Evolutionary conservation across 2,888 invertebrate genomes (phyloP).

Genomic region (Dorcus parallelipipedus): DNA sequence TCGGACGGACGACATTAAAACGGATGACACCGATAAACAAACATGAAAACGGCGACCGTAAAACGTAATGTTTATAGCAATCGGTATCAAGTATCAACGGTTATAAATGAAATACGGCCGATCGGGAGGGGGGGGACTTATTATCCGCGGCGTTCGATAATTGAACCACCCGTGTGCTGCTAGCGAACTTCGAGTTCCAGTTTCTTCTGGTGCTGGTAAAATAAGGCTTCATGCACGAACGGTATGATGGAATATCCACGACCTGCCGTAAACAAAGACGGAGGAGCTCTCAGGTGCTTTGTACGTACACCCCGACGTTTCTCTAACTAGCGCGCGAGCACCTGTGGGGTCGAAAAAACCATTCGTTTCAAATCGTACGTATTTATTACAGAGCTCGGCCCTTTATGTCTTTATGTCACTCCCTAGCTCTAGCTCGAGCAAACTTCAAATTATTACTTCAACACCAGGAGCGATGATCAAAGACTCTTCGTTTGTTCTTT

Average conservation of each 20-base stretch:
- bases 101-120: neutral
- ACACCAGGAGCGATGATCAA: too few relatives aligned
- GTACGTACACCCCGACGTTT: conserved; percentile 29
- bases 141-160: neutral
- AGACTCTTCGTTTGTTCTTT: too few relatives aligned
- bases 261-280: conserved; percentile 32
- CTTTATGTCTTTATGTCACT: too few relatives aligned
- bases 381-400: too few relatives aligned
- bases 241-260: conserved; percentile 34
- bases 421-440: too few relatives aligned
- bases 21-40: neutral
- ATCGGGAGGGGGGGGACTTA: neutral
- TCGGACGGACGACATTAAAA: neutral
- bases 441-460: too few relatives aligned
- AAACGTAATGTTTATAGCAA: neutral
- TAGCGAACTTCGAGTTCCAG: neutral
- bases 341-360: neutral
- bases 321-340: conserved; percentile 10
- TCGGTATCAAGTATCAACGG: neutral
- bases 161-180: neutral
- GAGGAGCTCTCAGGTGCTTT: conserved; percentile 27
- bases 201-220: neutral
- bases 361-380: too few relatives aligned
- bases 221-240: conserved; percentile 30
- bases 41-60: neutral